Conservation (phyloP, 1,140 invertebrate genomes). For the Oryzaephilus surinamensis region DNA sequence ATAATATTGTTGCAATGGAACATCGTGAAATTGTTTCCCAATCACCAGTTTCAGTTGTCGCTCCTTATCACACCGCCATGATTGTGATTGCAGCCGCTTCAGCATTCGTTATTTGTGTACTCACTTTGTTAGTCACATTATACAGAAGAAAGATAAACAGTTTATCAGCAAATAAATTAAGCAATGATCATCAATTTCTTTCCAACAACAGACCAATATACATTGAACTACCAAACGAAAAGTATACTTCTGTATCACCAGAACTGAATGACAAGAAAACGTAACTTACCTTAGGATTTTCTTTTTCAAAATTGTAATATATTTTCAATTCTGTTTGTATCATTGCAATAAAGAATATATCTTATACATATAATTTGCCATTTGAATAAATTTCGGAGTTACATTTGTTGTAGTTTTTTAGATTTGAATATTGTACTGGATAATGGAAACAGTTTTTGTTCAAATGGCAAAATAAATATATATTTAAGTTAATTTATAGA, state of each 20-base stretch:
- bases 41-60: slow-evolving; percentile 49
- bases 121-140: slow-evolving; percentile 55
- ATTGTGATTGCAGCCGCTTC: slow-evolving; percentile 58
- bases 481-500: too few relatives aligned
- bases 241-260: slow-evolving; percentile 18
- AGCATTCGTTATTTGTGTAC: slow-evolving; percentile 58
- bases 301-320: not conserved
- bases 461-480: too few relatives aligned
- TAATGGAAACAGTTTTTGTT: too few relatives aligned
- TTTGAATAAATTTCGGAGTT: slow-evolving; percentile 7
- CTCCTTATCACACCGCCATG: slow-evolving; percentile 58
- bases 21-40: slow-evolving; percentile 57
- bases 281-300: slow-evolving; percentile 1
- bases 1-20: slow-evolving; percentile 46
- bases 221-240: slow-evolving; percentile 41
- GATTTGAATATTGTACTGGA: too few relatives aligned
- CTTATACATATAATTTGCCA: too few relatives aligned
- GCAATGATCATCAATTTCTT: slow-evolving; percentile 43
- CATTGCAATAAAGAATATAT: too few relatives aligned
- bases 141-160: slow-evolving; percentile 47
- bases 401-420: too few relatives aligned
- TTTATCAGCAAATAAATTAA: slow-evolving; percentile 39
- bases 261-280: slow-evolving; percentile 7
- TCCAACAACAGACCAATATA: slow-evolving; percentile 44
- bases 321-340: too few relatives aligned